A percentile compares a stretch with the other conserved stretches of the same genome.
phyloP scores from a whole-genome alignment of 1,140 invertebrate species.

The Sycobia sp. region DNA sequence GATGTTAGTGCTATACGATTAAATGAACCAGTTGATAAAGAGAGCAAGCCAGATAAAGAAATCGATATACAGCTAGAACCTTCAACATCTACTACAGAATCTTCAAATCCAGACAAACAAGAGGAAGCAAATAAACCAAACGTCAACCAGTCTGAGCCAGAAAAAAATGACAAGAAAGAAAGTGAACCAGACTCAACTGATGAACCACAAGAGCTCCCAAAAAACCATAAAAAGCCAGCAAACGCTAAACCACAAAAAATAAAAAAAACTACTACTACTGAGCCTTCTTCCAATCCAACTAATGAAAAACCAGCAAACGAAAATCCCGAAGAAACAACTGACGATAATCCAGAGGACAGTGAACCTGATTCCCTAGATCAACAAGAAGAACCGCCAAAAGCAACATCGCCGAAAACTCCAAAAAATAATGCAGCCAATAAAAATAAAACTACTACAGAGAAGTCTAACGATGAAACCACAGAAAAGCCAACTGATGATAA shows the following conservation, averaged over 20 bases:
- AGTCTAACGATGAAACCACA: not conserved
- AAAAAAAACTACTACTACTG: not conserved
- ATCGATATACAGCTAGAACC: not conserved
- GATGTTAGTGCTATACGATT: not conserved
- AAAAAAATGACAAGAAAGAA: slow-evolving; percentile 1
- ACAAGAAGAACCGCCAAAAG: not conserved
- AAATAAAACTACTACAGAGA: slow-evolving; percentile 2
- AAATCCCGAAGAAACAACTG: not conserved
- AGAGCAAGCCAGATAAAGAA: not conserved
- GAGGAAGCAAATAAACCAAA: not conserved
- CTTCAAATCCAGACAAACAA: not conserved
- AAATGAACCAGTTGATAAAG: not conserved
- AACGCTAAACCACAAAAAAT: not conserved
- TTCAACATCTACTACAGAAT: not conserved
- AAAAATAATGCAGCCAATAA: not conserved
- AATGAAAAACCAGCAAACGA: not conserved
- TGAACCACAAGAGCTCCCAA: not conserved
- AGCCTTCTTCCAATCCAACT: not conserved
- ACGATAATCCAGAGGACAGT: slow-evolving; percentile 1
- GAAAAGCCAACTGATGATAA: not conserved
- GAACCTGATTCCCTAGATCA: slow-evolving; percentile 3
- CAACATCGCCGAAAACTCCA: not conserved
- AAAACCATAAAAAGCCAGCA: not conserved
- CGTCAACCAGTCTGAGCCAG: not conserved
- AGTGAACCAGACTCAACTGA: not conserved